Conservation (phyloP, 92 coral and sea anemone species). For the Palythoa heliodiscus region DNA sequence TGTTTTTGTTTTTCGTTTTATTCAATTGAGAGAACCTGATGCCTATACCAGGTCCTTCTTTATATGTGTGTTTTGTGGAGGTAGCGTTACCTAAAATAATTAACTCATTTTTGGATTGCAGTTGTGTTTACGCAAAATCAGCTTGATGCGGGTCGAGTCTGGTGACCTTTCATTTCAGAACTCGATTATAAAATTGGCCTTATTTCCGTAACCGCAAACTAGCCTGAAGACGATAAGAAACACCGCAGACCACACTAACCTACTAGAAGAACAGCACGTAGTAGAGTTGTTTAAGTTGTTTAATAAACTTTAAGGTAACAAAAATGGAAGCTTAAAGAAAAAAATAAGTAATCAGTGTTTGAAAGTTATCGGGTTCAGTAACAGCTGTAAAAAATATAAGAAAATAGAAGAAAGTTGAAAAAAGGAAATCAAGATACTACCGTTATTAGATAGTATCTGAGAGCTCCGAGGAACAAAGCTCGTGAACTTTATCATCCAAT, state of each 20-base stretch:
- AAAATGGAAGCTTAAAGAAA: background rate
- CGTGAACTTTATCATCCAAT: background rate
- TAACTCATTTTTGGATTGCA: too few species aligned
- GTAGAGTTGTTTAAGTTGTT: background rate
- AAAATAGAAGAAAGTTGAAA: background rate
- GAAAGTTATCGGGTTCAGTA: background rate
- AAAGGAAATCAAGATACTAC: background rate
- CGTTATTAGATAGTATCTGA: background rate
- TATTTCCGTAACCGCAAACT: too few species aligned
- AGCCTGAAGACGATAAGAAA: background rate
- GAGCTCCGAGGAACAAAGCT: constrained; percentile 5
- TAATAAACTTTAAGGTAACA: background rate
- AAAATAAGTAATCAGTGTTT: background rate
- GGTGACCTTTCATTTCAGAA: too few species aligned
- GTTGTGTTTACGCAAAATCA: too few species aligned
- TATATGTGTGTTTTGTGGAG: too few species aligned
- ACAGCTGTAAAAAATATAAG: background rate
- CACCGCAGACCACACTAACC: background rate
- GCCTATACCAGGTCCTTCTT: too few species aligned
- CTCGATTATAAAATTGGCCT: too few species aligned
- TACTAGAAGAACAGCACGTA: background rate
- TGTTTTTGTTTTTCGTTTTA: too few species aligned
- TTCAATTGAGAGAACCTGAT: too few species aligned
- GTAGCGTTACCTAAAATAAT: too few species aligned
- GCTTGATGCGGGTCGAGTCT: too few species aligned